Evolutionary conservation across 2,113 vertebrate species (phyloP), one percentile per base, ranked within the genome.

Genomic region (Heterotilapia buettikoferi): DNA sequence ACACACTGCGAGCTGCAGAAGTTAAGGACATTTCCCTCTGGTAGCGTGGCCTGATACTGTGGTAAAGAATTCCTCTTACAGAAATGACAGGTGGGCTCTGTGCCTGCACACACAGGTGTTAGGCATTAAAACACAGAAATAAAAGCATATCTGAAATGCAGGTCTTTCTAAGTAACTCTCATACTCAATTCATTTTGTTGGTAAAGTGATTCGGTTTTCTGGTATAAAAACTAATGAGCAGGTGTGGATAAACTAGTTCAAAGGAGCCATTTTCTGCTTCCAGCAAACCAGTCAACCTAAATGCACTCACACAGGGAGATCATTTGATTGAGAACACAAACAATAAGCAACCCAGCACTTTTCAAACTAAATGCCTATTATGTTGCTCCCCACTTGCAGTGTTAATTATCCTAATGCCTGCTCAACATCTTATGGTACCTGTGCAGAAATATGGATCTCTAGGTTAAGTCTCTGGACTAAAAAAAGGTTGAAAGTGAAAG

Each of bases 1-100:
- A 99, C 98, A 96, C 98, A 99, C 94, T 96, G 97, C 47, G 98
- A 99, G 97, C 98, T 99, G 97, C 98, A 99, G 97, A 99, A 99
- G 97, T 97, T 98, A 95, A 98, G 97, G 84, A 99, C 94, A 94
- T 97, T 98, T 91, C 98, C 98, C 97, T 99, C 98, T 87, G 98
- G 97, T 95, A 99, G 97, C 88, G 97, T 99, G 96, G 98, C 98
- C 97, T 99, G 98, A 96, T 98, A 99, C 26, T 99, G 98, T 95
- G 98, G 98, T 96, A 99, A 98, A 78, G 97, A 97, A 93, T 97
- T 99, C 97, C 97, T 97, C 93, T 99, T 99, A 97, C 98, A 99
- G 97, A 98, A 99, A 96, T 98, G 98, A 97, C 98, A 99, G 87
- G 97, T 96, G 90, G 98, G 98, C 96, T 97, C 98, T 87, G 97